A percentile compares a stretch with the other conserved stretches of the same genome.
Evolutionary conservation across 1,140 invertebrate species (phyloP).

Genomic region (Drosophila orosa): DNA sequence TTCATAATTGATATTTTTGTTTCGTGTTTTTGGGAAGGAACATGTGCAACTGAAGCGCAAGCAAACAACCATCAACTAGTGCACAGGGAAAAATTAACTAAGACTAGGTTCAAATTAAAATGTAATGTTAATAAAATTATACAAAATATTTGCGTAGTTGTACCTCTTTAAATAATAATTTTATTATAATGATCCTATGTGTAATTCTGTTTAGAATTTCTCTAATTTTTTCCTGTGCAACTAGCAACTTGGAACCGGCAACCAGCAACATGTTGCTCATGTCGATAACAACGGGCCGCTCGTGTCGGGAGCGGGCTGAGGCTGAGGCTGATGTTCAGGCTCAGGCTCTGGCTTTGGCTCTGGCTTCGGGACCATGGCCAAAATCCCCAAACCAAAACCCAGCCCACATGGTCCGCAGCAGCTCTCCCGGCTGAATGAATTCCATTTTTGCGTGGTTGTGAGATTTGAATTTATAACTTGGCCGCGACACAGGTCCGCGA

Average conservation of each 20-base stretch:
- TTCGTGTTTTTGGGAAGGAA: conserved; percentile 53
- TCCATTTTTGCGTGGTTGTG: conserved; percentile 77
- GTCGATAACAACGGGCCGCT: conserved; percentile 71
- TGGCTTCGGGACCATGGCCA: conserved; percentile 14
- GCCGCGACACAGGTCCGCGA: conserved; percentile 48
- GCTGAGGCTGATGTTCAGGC: neutral
- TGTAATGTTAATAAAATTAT: neutral
- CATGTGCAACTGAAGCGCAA: conserved; percentile 50
- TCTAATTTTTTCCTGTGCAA: conserved; percentile 24
- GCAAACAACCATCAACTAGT: conserved; percentile 43
- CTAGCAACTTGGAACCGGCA: conserved; percentile 44
- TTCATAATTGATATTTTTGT: conserved; percentile 82
- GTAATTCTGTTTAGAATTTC: too few relatives aligned
- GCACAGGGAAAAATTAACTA: neutral
- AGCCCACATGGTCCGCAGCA: conserved; percentile 60
- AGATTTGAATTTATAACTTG: conserved; percentile 83
- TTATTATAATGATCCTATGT: too few relatives aligned
- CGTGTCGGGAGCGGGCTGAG: conserved; percentile 31
- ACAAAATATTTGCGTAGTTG: too few relatives aligned
- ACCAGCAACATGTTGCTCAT: conserved; percentile 57
- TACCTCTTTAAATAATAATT: too few relatives aligned
- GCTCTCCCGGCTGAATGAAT: conserved; percentile 57
- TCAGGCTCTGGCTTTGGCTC: neutral
- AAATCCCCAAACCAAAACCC: conserved; percentile 26
- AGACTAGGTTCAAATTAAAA: neutral